These are phyloP conservation scores for Nephila pilipes DNA, from an alignment of 1,140 invertebrate genomes.

Conservation along the genomic window DNA sequence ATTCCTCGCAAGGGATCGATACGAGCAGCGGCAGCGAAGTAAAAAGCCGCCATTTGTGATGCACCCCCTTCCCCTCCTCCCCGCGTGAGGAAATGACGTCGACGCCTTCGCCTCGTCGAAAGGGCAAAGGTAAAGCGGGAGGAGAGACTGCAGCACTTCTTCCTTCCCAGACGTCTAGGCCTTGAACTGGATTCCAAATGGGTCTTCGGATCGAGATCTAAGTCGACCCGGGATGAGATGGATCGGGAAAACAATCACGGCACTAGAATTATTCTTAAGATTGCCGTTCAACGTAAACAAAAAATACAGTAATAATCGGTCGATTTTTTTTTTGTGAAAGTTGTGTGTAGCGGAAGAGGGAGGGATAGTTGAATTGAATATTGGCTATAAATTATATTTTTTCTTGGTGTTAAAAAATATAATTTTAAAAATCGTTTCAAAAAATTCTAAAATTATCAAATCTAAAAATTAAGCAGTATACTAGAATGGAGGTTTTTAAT, in stretches of 20 bases:
- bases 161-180: conserved; percentile 13
- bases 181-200: conserved; percentile 50
- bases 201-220: not conserved
- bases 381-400: too few relatives aligned
- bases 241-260: not conserved
- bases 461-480: too few relatives aligned
- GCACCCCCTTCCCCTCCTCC: not conserved
- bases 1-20: conserved; percentile 22
- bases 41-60: conserved; percentile 73
- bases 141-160: not conserved
- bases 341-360: too few relatives aligned
- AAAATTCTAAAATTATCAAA: too few relatives aligned
- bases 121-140: conserved; percentile 59
- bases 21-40: conserved; percentile 55
- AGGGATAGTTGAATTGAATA: too few relatives aligned
- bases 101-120: conserved; percentile 52
- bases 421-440: too few relatives aligned
- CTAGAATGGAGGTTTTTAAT: too few relatives aligned
- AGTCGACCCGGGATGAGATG: not conserved
- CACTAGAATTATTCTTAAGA: not conserved
- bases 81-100: conserved; percentile 45
- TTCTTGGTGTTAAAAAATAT: too few relatives aligned
- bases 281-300: too few relatives aligned
- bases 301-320: too few relatives aligned
- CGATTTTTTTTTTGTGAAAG: too few relatives aligned